phyloP scores from a whole-genome alignment of 2,888 invertebrate genomes.

The Autographa gamma region DNA sequence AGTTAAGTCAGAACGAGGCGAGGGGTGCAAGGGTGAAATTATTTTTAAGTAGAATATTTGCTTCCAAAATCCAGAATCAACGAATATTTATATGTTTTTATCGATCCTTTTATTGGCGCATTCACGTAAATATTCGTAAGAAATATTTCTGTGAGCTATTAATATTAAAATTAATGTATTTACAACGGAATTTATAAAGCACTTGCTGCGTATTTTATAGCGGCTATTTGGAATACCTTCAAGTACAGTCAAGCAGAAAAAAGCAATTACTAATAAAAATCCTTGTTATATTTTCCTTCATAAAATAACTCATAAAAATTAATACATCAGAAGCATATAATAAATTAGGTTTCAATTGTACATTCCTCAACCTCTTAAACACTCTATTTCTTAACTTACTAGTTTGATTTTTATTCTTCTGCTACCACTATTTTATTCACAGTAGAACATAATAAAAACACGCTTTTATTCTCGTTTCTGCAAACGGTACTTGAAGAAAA shows the following conservation, averaged over 20 bases:
- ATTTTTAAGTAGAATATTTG: slow-evolving; percentile 77
- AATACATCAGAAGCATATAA: too few relatives aligned
- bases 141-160: slow-evolving; percentile 46
- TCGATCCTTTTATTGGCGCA: slow-evolving; percentile 73
- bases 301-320: too few relatives aligned
- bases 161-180: slow-evolving; percentile 46
- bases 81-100: slow-evolving; percentile 87
- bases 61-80: slow-evolving; percentile 85
- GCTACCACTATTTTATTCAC: not conserved
- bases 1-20: slow-evolving; percentile 50
- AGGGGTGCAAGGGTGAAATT: slow-evolving; percentile 64
- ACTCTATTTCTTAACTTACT: too few relatives aligned
- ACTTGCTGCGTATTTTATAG: slow-evolving; percentile 60
- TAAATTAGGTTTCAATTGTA: too few relatives aligned
- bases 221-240: slow-evolving; percentile 51
- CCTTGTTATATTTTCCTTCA: too few relatives aligned
- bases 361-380: too few relatives aligned
- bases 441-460: not conserved
- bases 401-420: not conserved
- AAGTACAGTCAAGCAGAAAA: slow-evolving; percentile 28
- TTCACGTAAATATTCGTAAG: slow-evolving; percentile 63
- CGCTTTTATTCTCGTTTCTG: not conserved
- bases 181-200: slow-evolving; percentile 56
- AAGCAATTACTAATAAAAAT: not conserved
- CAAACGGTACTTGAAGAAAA: slow-evolving; percentile 39